A percentile compares a stretch with the other conserved stretches of the same genome.
These are phyloP conservation scores for Mustela nigripes DNA, from an alignment of 2,113 vertebrate species.

Conservation along the genomic window DNA sequence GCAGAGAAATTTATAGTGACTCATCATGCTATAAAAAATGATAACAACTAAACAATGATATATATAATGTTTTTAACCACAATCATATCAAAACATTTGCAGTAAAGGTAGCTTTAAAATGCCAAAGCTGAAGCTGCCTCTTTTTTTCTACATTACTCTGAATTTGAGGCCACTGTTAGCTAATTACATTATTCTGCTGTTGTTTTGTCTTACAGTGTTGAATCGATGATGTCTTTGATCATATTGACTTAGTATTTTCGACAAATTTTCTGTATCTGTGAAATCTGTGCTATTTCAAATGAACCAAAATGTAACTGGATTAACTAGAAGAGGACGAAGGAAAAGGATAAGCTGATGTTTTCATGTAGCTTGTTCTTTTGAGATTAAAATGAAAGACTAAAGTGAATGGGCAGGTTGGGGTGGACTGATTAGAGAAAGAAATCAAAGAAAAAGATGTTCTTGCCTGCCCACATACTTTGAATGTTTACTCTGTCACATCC, in stretches of 20 bases:
- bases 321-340: neutral
- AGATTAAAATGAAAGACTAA: neutral
- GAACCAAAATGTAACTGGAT: neutral
- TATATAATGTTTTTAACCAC: neutral
- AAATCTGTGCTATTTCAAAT: neutral
- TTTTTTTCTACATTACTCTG: neutral
- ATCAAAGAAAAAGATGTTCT: neutral
- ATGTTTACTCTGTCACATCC: neutral
- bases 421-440: neutral
- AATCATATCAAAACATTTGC: neutral
- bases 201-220: neutral
- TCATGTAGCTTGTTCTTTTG: neutral
- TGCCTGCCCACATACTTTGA: neutral
- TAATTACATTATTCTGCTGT: neutral
- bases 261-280: neutral
- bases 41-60: neutral
- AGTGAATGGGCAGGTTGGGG: neutral
- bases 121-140: neutral
- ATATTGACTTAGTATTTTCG: neutral
- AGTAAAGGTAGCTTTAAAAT: neutral
- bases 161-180: neutral
- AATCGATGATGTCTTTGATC: neutral
- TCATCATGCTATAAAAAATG: neutral
- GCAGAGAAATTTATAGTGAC: neutral
- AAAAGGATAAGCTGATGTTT: neutral